Evolutionary conservation across 2,888 invertebrate species (phyloP).

Genomic region (Crioceris asparagi): DNA sequence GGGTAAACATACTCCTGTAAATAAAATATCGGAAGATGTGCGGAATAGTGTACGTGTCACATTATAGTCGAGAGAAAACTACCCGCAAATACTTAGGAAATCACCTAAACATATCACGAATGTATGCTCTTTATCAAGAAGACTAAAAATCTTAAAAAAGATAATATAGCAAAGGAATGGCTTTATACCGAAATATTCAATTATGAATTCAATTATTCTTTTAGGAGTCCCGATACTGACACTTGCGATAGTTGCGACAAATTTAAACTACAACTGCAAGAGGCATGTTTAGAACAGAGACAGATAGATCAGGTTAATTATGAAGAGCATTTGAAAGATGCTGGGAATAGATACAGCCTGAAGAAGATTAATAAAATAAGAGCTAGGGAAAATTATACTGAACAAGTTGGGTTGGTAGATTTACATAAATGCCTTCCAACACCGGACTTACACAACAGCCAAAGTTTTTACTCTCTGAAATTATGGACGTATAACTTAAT

Average conservation of each 20-base stretch:
- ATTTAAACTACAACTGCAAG: neutral
- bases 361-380: slow-evolving; percentile 9
- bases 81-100: neutral
- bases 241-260: slow-evolving; percentile 2
- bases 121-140: slow-evolving; percentile 1
- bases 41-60: neutral
- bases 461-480: slow-evolving; percentile 17
- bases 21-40: neutral
- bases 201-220: slow-evolving; percentile 12
- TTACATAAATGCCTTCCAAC: slow-evolving; percentile 16
- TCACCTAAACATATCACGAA: neutral
- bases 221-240: slow-evolving; percentile 12
- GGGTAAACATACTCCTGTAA: neutral
- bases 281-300: slow-evolving; percentile 3
- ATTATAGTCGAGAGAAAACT: slow-evolving; percentile 2
- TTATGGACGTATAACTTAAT: slow-evolving; percentile 16
- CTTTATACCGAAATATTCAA: slow-evolving; percentile 15
- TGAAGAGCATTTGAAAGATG: slow-evolving; percentile 13
- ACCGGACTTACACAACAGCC: slow-evolving; percentile 12
- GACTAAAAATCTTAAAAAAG: neutral
- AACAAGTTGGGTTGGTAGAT: slow-evolving; percentile 13
- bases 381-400: slow-evolving; percentile 3
- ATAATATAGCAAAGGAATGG: slow-evolving; percentile 11
- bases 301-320: slow-evolving; percentile 5
- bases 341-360: slow-evolving; percentile 12